Evolutionary conservation across 30 jellyfish, hydroid and myxozoan genomes (phyloP).

Genomic region (Chrysaora quinquecirrha): DNA sequence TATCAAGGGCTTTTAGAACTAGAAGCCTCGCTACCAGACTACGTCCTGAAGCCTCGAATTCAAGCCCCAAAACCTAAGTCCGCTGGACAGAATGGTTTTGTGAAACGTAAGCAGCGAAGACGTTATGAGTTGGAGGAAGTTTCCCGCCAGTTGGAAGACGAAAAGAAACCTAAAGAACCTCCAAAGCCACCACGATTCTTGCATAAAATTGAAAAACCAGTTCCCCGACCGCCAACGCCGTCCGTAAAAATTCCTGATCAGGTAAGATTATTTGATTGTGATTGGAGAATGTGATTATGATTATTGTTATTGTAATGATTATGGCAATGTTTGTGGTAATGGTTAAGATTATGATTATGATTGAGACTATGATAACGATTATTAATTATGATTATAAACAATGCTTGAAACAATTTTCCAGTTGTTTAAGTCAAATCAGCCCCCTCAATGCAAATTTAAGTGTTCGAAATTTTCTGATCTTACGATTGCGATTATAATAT

Average conservation of each 20-base stretch:
- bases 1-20: conserved; percentile 94
- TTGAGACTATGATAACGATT: no score
- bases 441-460: no score
- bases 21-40: conserved; percentile 93
- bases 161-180: conserved; percentile 70
- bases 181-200: conserved; percentile 81
- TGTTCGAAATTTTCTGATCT: no score
- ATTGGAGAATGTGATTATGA: neutral
- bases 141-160: conserved; percentile 81
- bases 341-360: no score
- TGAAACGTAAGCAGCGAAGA: conserved; percentile 84
- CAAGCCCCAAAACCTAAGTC: conserved; percentile 94
- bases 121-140: conserved; percentile 87
- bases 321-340: no score
- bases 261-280: conserved; percentile 36
- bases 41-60: conserved; percentile 85
- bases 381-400: no score
- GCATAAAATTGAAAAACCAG: conserved; percentile 92
- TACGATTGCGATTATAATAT: no score
- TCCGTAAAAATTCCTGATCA: conserved; percentile 78
- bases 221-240: conserved; percentile 99
- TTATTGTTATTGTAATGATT: no score
- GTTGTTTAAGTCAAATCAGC: no score
- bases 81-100: conserved; percentile 73
- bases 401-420: no score